Evolutionary conservation across 2,113 vertebrate genomes (phyloP).

Genomic region (Pimephales promelas): DNA sequence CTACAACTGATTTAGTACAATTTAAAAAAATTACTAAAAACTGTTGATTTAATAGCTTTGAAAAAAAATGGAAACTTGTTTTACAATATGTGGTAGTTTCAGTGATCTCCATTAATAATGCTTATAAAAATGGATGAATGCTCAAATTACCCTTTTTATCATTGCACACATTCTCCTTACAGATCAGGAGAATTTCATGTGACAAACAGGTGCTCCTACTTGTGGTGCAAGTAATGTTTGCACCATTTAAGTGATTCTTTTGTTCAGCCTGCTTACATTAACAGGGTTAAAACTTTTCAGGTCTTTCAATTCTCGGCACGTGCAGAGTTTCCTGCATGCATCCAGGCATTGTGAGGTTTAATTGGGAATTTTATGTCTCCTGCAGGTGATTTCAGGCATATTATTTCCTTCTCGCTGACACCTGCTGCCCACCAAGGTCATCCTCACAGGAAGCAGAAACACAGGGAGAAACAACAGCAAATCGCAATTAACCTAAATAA

Average conservation of each 20-base stretch:
- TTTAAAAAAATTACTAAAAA: not conserved
- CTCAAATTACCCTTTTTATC: not conserved
- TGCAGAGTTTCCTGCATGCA: conserved; percentile 64
- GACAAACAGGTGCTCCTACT: not conserved
- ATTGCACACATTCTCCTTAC: not conserved
- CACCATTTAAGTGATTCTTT: not conserved
- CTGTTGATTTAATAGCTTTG: not conserved
- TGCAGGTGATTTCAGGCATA: conserved; percentile 64
- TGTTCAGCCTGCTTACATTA: not conserved
- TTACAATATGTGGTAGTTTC: not conserved
- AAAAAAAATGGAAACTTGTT: not conserved
- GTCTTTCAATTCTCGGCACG: conserved; percentile 56
- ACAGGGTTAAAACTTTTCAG: conserved; percentile 11
- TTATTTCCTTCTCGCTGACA: conserved; percentile 67
- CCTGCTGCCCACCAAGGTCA: conserved; percentile 73
- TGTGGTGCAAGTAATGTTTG: not conserved
- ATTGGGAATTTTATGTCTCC: conserved; percentile 74
- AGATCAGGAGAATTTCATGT: not conserved
- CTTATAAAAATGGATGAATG: not conserved
- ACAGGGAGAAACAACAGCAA: conserved; percentile 48
- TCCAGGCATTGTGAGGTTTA: conserved; percentile 68
- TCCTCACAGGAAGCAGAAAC: conserved; percentile 53
- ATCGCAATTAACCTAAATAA: conserved; percentile 70
- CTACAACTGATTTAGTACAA: too few relatives aligned
- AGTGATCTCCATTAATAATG: not conserved